Evolutionary conservation across 2,797 vertebrate species (phyloP).

Genomic region (Rhinatrema bivittatum): DNA sequence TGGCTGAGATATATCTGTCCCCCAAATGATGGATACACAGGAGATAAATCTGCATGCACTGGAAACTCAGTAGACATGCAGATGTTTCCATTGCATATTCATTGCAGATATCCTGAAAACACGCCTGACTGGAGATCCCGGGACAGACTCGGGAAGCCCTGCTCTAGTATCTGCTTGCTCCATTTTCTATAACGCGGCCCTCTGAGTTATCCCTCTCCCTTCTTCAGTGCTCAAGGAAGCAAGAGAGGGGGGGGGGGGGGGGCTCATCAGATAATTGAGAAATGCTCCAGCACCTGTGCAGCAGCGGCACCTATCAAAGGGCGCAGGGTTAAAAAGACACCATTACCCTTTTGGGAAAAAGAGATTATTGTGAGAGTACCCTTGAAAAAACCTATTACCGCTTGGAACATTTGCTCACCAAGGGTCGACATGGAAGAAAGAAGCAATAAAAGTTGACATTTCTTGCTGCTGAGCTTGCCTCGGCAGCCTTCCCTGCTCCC

Average conservation of each 20-base stretch:
- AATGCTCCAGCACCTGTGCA: slow-evolving; percentile 16
- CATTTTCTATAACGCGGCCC: too few relatives aligned
- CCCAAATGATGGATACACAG: too few relatives aligned
- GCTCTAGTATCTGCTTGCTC: too few relatives aligned
- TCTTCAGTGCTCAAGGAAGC: too few relatives aligned
- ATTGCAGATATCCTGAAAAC: too few relatives aligned
- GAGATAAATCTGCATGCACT: too few relatives aligned
- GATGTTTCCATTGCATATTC: too few relatives aligned
- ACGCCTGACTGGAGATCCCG: too few relatives aligned
- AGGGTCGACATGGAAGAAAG: slow-evolving; percentile 37
- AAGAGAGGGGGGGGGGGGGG: slow-evolving; percentile 3
- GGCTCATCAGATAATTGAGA: slow-evolving; percentile 4
- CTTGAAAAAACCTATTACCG: slow-evolving; percentile 33
- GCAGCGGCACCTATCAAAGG: slow-evolving; percentile 10
- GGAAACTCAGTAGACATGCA: too few relatives aligned
- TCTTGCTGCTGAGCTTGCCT: slow-evolving; percentile 37
- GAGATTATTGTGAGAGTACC: slow-evolving; percentile 32
- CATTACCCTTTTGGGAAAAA: slow-evolving; percentile 34
- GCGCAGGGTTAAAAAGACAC: slow-evolving; percentile 41
- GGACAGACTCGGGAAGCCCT: too few relatives aligned
- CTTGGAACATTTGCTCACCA: slow-evolving; percentile 39
- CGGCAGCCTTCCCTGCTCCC: slow-evolving; percentile 43
- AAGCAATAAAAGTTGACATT: slow-evolving; percentile 60
- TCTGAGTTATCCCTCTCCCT: too few relatives aligned
- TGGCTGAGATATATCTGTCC: too few relatives aligned